Conservation (phyloP, 2,888 invertebrate genomes). For the Thera obeliscata region DNA sequence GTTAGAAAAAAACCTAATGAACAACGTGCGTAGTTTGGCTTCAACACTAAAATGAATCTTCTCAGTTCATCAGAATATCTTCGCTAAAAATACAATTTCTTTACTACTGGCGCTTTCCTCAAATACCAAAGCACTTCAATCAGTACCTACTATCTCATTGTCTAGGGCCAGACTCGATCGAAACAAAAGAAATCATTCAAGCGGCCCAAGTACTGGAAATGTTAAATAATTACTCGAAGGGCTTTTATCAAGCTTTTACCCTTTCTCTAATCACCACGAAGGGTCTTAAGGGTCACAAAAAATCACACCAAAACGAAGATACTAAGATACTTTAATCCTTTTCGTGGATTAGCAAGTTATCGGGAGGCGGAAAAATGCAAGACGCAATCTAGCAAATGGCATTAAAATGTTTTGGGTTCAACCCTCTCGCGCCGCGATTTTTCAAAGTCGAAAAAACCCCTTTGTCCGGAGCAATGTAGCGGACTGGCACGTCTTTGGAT, state of each 20-base stretch:
- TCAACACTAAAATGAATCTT: background rate
- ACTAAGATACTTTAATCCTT: conserved; percentile 77
- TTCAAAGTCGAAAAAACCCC: conserved; percentile 83
- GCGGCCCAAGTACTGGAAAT: conserved; percentile 63
- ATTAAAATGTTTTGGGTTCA: conserved; percentile 83
- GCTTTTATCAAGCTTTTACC: conserved; percentile 65
- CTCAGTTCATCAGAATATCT: background rate
- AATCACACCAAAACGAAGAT: conserved; percentile 79
- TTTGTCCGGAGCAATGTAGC: conserved; percentile 78
- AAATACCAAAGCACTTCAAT: conserved; percentile 24
- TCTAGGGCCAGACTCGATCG: conserved; percentile 29
- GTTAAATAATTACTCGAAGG: conserved; percentile 79
- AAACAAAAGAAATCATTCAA: conserved; percentile 56
- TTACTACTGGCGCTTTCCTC: conserved; percentile 16
- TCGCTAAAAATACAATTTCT: conserved; percentile 18
- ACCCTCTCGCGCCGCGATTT: conserved; percentile 82
- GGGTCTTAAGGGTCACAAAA: conserved; percentile 73
- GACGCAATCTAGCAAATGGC: conserved; percentile 84
- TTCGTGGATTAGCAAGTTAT: conserved; percentile 80
- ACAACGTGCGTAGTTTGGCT: background rate
- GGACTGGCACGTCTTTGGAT: conserved; percentile 80
- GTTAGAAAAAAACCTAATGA: too few species aligned
- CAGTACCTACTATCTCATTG: conserved; percentile 30
- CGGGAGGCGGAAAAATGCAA: conserved; percentile 79
- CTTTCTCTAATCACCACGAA: conserved; percentile 72